A percentile compares a stretch with the other conserved stretches of the same genome.
These are phyloP conservation scores for Mactra quadrangularis DNA, from an alignment of 1,140 invertebrate genomes.

Conservation along the genomic window DNA sequence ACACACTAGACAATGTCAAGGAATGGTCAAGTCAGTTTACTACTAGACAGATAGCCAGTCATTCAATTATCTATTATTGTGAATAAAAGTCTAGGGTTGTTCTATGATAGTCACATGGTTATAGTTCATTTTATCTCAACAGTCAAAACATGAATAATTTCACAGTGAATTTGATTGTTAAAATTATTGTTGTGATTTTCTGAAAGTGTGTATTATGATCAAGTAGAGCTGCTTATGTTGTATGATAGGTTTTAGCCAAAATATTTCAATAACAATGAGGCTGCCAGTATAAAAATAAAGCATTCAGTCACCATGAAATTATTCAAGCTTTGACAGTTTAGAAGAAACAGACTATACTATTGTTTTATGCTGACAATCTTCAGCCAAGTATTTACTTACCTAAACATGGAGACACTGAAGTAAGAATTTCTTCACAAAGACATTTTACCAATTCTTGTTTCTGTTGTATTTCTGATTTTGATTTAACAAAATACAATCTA, in stretches of 20 bases:
- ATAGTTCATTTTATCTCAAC: too few relatives aligned
- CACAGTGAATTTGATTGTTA: too few relatives aligned
- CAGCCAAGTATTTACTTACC: conserved; percentile 32
- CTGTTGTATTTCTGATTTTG: background rate
- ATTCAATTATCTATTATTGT: too few relatives aligned
- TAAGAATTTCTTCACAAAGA: conserved; percentile 36
- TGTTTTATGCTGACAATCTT: background rate
- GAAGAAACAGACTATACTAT: background rate
- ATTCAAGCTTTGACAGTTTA: background rate
- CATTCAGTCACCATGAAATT: background rate
- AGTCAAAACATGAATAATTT: too few relatives aligned
- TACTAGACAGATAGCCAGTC: too few relatives aligned
- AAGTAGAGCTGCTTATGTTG: background rate
- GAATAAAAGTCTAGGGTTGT: too few relatives aligned
- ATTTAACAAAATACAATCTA: conserved; percentile 33
- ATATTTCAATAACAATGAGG: too few relatives aligned
- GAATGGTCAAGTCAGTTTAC: too few relatives aligned
- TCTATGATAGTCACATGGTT: too few relatives aligned
- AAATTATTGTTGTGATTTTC: too few relatives aligned
- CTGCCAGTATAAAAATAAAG: too few relatives aligned
- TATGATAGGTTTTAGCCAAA: background rate
- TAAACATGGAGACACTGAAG: conserved; percentile 54
- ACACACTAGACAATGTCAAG: too few relatives aligned
- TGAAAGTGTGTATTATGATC: background rate
- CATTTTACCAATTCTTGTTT: conserved; percentile 5